phyloP scores from a whole-genome alignment of 1,140 invertebrate species.

The Andrena cerasifolii region DNA sequence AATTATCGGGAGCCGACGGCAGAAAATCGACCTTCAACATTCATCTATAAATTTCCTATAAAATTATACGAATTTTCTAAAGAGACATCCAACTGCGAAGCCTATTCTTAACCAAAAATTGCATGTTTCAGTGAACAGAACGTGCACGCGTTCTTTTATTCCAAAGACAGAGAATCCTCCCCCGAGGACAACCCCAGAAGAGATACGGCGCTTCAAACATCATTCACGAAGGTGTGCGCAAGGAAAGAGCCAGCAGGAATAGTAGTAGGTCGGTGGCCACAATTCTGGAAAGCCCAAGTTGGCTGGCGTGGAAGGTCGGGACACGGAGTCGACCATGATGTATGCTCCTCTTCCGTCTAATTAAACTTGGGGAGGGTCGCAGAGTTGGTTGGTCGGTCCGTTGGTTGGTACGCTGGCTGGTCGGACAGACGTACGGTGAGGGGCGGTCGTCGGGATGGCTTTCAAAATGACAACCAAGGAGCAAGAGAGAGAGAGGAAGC shows the following conservation, averaged over 20 bases:
- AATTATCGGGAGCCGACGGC: no score
- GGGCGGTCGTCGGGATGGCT: constrained; percentile 61
- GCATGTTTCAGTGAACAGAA: background rate
- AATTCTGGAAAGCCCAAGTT: constrained; percentile 67
- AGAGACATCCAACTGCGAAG: no score
- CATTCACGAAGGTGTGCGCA: constrained; percentile 19
- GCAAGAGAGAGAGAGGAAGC: constrained; percentile 37
- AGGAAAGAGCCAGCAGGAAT: constrained; percentile 30
- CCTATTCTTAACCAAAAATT: background rate
- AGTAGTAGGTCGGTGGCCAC: constrained; percentile 62
- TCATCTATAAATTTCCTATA: no score
- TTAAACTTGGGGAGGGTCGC: constrained; percentile 72
- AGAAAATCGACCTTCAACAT: no score
- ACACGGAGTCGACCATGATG: constrained; percentile 70
- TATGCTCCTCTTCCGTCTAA: constrained; percentile 75
- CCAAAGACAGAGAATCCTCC: background rate
- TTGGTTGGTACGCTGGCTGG: constrained; percentile 50
- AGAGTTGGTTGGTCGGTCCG: constrained; percentile 60
- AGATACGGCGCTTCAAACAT: constrained; percentile 31
- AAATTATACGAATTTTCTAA: no score
- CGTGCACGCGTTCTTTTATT: no score
- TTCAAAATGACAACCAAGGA: constrained; percentile 70
- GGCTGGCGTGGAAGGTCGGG: constrained; percentile 64
- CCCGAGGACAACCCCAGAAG: constrained; percentile 5
- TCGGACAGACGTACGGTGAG: constrained; percentile 63